Base-by-base conservation (phyloP, 2,113 vertebrate genomes). In the Mesoclemmys tuberculata region DNA sequence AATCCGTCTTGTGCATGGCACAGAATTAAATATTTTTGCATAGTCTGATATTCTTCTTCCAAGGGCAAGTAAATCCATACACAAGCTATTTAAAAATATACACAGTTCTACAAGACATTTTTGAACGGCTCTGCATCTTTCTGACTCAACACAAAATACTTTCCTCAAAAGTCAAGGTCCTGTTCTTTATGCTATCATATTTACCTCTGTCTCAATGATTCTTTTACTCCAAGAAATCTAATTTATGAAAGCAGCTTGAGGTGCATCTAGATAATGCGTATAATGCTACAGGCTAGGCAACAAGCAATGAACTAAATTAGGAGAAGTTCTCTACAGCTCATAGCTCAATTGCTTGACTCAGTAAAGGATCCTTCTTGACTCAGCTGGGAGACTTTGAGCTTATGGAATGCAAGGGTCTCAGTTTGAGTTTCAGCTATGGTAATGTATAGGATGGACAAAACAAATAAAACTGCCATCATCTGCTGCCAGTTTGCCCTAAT, bases 1-100 rank as follows among this genome's bases (percentile, higher is more conserved):
- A 38, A 3, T 35, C 79, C 2, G 5, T 71, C 84, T 38, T 80
- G 38, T 0, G 0, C 74, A 49, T 75, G 51, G 1, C 31, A 75
- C 64, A 74, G 8, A 79, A 91, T 29, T 85, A 21, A 54, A 4
- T 55, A 26, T 3, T 68, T 89, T 83, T 52, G 3, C 46, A 3
- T 51, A 35, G 55, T 61, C 3, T 12, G 46, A 22, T 55, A 55
- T 4, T 22, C 26, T 83, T 56, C 16, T 48, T 8, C 49, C 27
- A 82, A 5, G 7, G 82, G 75, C 49, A 46, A n/a, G 1, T 10
- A 89, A 9, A 75, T 4, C 38, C 24, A 26, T 44, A 7, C 10
- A 12, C 12, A 75, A 44, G 71, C 71, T 75, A 75, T 75, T 44
- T 26, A 75, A 75, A 75, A 44, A 75, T 31, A 49, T 31, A 21